These are phyloP conservation scores for Calephelis virginiensis DNA, from an alignment of 1,140 invertebrate genomes.

Conservation along the genomic window DNA sequence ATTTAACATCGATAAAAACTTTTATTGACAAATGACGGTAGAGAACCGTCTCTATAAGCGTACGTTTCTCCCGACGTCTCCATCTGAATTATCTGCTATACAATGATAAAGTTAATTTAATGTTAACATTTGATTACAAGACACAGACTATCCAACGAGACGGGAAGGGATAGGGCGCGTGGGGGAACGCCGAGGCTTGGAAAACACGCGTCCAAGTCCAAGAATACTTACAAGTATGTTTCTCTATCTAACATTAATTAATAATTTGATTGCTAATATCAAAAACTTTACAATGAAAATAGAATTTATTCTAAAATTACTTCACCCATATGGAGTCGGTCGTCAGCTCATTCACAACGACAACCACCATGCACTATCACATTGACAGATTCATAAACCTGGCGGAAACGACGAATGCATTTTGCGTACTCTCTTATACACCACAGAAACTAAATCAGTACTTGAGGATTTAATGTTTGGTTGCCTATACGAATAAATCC, in stretches of 20 bases:
- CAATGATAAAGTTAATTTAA: constrained; percentile 65
- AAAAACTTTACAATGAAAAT: constrained; percentile 78
- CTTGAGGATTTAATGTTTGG: constrained; percentile 52
- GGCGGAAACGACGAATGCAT: constrained; percentile 28
- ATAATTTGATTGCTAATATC: constrained; percentile 72
- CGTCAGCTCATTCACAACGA: constrained; percentile 61
- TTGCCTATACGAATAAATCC: constrained; percentile 85
- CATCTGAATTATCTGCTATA: constrained; percentile 58
- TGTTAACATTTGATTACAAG: constrained; percentile 70
- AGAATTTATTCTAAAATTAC: constrained; percentile 77
- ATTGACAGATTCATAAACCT: constrained; percentile 72
- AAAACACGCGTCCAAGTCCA: constrained; percentile 63
- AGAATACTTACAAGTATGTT: constrained; percentile 62
- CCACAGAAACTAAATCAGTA: constrained; percentile 52
- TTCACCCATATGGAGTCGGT: constrained; percentile 58
- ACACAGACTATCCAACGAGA: constrained; percentile 64
- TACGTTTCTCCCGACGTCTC: constrained; percentile 70
- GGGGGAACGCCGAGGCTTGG: constrained; percentile 54
- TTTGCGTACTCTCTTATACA: constrained; percentile 36
- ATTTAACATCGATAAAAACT: constrained; percentile 75
- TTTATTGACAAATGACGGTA: constrained; percentile 71
- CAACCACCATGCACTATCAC: constrained; percentile 70
- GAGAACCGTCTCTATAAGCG: constrained; percentile 67
- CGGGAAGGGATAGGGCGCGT: constrained; percentile 52
- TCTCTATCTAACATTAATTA: constrained; percentile 74